Percentiles rank a stretch among this genome's conserved stretches.
phyloP scores from a whole-genome alignment of 2,113 vertebrate genomes.

The Cyprinodon variegatus region DNA sequence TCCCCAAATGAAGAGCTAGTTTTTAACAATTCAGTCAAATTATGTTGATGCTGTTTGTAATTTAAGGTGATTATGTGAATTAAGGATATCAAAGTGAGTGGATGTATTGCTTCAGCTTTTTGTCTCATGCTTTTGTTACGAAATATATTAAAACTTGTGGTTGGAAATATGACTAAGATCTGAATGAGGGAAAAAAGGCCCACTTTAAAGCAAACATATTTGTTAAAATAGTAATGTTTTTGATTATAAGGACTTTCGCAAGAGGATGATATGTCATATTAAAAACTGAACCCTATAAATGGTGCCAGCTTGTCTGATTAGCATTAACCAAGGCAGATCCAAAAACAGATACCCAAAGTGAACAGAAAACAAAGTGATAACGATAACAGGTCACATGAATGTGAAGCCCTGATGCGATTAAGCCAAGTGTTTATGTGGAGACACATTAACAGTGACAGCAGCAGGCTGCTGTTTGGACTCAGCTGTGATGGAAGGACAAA shows the following conservation, averaged over 20 bases:
- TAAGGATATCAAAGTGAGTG: neutral
- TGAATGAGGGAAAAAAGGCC: neutral
- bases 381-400: conserved; percentile 42
- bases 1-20: too few relatives aligned
- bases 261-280: neutral
- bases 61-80: neutral
- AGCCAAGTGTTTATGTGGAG: conserved; percentile 59
- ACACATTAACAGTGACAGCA: conserved; percentile 66
- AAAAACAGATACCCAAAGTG: conserved; percentile 29
- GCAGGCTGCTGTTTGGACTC: conserved; percentile 68
- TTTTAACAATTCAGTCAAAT: neutral
- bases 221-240: neutral
- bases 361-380: conserved; percentile 35
- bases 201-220: neutral
- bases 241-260: neutral
- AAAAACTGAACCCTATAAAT: conserved; percentile 7
- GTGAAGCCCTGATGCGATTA: conserved; percentile 36
- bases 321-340: conserved; percentile 5
- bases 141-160: neutral
- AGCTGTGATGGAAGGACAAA: conserved; percentile 69
- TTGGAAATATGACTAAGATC: neutral
- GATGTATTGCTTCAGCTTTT: neutral
- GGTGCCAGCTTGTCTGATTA: conserved; percentile 6
- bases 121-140: neutral
- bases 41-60: neutral